Conservation (phyloP, 2,113 vertebrate species). For the Theristicus caerulescens region DNA sequence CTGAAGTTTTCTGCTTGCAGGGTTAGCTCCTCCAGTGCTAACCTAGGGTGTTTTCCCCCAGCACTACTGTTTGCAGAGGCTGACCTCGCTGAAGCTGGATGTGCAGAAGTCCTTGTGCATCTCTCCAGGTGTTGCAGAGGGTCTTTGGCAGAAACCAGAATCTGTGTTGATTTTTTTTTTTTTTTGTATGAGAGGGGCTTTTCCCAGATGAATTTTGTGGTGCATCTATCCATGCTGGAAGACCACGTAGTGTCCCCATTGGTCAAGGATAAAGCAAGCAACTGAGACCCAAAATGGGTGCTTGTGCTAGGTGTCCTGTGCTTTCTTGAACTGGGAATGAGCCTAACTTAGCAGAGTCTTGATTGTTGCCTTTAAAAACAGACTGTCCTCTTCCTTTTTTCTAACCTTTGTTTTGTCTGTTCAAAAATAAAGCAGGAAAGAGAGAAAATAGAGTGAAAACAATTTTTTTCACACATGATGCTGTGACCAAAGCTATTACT, state of each 20-base stretch:
- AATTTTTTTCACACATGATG: neutral
- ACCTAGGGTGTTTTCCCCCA: neutral
- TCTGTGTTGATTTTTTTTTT: neutral
- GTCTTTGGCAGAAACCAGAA: neutral
- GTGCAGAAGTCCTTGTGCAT: neutral
- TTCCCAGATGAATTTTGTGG: neutral
- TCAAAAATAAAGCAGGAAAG: neutral
- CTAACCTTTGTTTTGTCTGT: neutral
- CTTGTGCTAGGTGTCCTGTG: neutral
- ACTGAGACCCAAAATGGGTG: neutral
- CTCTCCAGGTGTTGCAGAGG: neutral
- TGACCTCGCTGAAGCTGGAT: neutral
- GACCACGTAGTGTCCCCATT: rapidly evolving
- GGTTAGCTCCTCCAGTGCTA: neutral
- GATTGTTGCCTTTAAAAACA: neutral
- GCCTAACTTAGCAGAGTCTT: neutral
- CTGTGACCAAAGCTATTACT: neutral
- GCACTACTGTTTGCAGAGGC: neutral
- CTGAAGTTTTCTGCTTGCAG: neutral
- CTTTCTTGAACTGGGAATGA: neutral
- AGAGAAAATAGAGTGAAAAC: neutral
- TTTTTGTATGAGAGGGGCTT: neutral
- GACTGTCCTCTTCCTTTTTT: neutral
- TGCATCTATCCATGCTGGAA: neutral
- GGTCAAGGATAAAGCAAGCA: neutral